Evolutionary conservation across 1,140 invertebrate species (phyloP).

Genomic region (Drosophila sp.): DNA sequence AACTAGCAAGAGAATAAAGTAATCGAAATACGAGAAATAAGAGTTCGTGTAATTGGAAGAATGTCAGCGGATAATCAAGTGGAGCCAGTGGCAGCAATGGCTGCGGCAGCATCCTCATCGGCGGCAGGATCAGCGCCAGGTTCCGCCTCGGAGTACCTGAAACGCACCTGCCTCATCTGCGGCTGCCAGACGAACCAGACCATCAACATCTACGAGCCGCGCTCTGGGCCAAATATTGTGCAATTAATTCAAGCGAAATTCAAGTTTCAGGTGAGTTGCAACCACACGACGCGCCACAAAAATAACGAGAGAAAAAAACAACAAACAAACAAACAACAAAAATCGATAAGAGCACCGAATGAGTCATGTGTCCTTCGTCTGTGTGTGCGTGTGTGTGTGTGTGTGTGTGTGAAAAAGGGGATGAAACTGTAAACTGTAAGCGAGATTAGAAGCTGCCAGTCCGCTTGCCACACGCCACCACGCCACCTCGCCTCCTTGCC

Average conservation of each 20-base stretch:
- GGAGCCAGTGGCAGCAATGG: slow-evolving; percentile 54
- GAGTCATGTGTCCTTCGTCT: slow-evolving; percentile 50
- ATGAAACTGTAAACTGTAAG: slow-evolving; percentile 52
- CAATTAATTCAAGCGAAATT: slow-evolving; percentile 84
- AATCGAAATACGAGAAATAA: slow-evolving; percentile 16
- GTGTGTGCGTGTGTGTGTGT: slow-evolving; percentile 45
- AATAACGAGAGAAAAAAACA: slow-evolving; percentile 29
- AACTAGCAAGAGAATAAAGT: not conserved
- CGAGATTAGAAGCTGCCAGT: slow-evolving; percentile 27
- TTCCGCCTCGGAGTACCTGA: slow-evolving; percentile 79
- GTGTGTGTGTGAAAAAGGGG: slow-evolving; percentile 66
- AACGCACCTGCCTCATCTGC: slow-evolving; percentile 84
- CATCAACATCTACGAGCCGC: slow-evolving; percentile 84
- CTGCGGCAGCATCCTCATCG: slow-evolving; percentile 33
- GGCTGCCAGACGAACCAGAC: slow-evolving; percentile 83
- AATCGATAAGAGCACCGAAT: slow-evolving; percentile 54
- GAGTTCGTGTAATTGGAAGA: slow-evolving; percentile 15
- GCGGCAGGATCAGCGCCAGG: slow-evolving; percentile 39
- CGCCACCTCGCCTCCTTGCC: not conserved
- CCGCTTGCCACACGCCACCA: not conserved
- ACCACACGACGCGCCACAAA: slow-evolving; percentile 6
- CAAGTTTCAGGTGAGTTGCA: slow-evolving; percentile 79
- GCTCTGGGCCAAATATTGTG: slow-evolving; percentile 83
- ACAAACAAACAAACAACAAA: slow-evolving; percentile 43
- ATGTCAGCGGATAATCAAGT: slow-evolving; percentile 70